Conservation (phyloP, 2,113 vertebrate genomes). For the Etheostoma spectabile region DNA sequence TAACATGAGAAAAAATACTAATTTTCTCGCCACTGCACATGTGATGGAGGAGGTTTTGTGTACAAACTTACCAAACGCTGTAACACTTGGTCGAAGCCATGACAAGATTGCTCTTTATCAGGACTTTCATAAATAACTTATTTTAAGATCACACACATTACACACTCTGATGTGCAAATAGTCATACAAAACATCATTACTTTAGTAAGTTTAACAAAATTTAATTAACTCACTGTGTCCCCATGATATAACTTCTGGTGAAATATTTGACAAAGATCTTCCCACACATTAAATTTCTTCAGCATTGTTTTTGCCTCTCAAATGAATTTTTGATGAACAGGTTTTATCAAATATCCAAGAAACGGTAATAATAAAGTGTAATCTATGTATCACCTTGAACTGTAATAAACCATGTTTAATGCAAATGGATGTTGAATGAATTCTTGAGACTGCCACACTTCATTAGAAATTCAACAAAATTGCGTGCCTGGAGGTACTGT, state of each 20-base stretch:
- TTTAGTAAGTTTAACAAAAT: background rate
- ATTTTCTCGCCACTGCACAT: background rate
- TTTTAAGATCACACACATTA: background rate
- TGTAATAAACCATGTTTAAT: no score
- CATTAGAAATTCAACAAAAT: no score
- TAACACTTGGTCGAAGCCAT: background rate
- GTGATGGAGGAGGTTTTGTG: background rate
- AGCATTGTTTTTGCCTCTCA: background rate
- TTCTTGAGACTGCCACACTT: no score
- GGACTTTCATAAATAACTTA: background rate
- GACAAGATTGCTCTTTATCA: background rate
- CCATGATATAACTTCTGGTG: background rate
- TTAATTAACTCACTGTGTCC: background rate
- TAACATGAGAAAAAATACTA: background rate
- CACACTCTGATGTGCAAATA: background rate
- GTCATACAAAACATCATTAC: background rate
- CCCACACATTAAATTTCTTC: background rate
- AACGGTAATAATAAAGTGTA: no score
- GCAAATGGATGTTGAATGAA: no score
- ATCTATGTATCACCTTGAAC: no score
- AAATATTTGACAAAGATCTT: slow-evolving; percentile 2
- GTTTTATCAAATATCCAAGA: no score
- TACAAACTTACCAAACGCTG: background rate
- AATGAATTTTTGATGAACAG: background rate
- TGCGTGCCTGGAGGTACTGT: no score